Percentiles rank a stretch among this genome's conserved stretches.
Conservation (phyloP, 2,888 invertebrate species). For the Dorcus hopei region DNA sequence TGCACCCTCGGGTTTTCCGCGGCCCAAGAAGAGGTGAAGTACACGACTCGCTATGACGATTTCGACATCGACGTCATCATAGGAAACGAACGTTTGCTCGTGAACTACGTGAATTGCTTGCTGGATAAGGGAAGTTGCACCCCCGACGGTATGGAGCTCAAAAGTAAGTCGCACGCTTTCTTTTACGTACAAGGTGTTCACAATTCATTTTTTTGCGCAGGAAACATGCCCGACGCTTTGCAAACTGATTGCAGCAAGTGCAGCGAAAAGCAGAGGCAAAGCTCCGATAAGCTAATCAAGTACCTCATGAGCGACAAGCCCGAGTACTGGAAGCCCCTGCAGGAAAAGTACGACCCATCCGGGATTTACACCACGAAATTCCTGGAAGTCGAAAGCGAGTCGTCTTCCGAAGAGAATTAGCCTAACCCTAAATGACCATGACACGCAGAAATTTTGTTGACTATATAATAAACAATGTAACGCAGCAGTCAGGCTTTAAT, state of each 20-base stretch:
- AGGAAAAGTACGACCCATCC: conserved; percentile 54
- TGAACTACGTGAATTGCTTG: conserved; percentile 66
- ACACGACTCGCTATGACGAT: conserved; percentile 68
- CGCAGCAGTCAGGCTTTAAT: background rate
- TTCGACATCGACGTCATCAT: conserved; percentile 66
- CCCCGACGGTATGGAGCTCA: conserved; percentile 60
- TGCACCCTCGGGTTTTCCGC: background rate
- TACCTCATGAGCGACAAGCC: conserved; percentile 57
- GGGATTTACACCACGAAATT: conserved; percentile 62
- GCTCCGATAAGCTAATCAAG: conserved; percentile 63
- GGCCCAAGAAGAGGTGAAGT: conserved; percentile 42
- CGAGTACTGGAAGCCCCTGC: conserved; percentile 44
- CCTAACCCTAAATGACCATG: no score
- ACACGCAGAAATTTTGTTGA: no score
- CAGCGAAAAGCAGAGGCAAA: conserved; percentile 61
- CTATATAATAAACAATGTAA: no score
- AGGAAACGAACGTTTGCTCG: conserved; percentile 61
- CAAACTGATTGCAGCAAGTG: conserved; percentile 66
- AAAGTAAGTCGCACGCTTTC: conserved; percentile 43
- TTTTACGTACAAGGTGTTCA: background rate
- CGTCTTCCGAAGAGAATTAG: background rate
- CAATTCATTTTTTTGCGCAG: conserved; percentile 47
- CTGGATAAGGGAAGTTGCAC: conserved; percentile 63
- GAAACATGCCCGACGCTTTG: conserved; percentile 68
- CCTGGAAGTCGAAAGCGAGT: conserved; percentile 42